phyloP scores from a whole-genome alignment of 2,113 vertebrate species.

The Brachyhypopomus occidentalis region DNA sequence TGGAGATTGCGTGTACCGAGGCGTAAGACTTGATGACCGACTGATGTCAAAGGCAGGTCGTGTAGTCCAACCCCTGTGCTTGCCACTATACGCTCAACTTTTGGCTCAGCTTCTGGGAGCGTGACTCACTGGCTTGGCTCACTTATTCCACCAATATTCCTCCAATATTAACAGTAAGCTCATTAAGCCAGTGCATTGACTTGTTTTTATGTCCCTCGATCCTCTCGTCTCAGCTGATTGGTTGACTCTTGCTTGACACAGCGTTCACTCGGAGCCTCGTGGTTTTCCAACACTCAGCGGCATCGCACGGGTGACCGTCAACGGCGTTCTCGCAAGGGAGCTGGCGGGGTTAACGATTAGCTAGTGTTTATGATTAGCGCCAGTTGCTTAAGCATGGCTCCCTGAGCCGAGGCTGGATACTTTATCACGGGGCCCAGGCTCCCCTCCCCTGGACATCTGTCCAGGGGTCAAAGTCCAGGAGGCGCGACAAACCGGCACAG shows the following conservation, averaged over 20 bases:
- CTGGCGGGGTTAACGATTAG: slow-evolving; percentile 72
- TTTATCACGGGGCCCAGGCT: slow-evolving; percentile 41
- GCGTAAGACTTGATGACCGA: not conserved
- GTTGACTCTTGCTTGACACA: not conserved
- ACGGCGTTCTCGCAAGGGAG: slow-evolving; percentile 56
- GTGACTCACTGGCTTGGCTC: not conserved
- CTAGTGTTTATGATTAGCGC: slow-evolving; percentile 71
- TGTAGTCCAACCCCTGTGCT: slow-evolving; percentile 23
- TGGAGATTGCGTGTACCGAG: slow-evolving; percentile 4
- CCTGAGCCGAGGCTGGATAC: slow-evolving; percentile 52
- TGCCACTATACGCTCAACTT: not conserved
- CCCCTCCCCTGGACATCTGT: slow-evolving; percentile 24
- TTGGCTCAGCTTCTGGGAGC: not conserved
- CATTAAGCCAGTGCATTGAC: not conserved
- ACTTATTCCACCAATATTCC: not conserved
- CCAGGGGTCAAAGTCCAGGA: slow-evolving; percentile 40
- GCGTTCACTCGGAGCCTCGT: not conserved
- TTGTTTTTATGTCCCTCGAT: not conserved
- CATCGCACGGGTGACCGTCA: slow-evolving; percentile 60
- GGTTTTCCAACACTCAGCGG: slow-evolving; percentile 26
- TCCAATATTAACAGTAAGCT: not conserved
- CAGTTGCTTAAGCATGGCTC: slow-evolving; percentile 63
- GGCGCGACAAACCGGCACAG: not conserved
- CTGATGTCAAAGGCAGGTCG: not conserved
- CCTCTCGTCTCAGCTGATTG: not conserved